Evolutionary conservation across 92 coral and sea anemone species (phyloP).

Genomic region (Plumapathes pennacea): DNA sequence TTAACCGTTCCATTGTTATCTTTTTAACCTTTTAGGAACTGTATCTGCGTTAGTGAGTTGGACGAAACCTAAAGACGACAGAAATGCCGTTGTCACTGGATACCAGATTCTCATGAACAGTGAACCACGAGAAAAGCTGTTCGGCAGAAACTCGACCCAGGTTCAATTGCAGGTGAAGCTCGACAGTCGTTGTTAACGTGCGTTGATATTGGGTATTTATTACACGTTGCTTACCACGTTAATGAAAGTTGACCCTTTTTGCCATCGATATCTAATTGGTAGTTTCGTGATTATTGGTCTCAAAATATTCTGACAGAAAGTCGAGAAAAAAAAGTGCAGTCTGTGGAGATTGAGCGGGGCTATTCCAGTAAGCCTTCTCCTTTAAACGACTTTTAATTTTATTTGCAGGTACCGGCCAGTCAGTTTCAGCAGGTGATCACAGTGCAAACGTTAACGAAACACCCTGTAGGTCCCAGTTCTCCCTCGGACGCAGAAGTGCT

Average conservation of each 20-base stretch:
- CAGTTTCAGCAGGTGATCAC: constrained; percentile 51
- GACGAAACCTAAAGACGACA: constrained; percentile 72
- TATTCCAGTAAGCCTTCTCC: too few species aligned
- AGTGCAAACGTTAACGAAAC: constrained; percentile 71
- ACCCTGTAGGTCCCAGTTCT: constrained; percentile 85
- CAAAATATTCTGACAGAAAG: too few species aligned
- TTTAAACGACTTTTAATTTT: not conserved
- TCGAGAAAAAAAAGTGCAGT: too few species aligned
- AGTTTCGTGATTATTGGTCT: too few species aligned
- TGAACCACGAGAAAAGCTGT: constrained; percentile 34
- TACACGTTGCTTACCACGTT: too few species aligned
- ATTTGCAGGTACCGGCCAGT: constrained; percentile 53
- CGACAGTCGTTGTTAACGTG: not conserved
- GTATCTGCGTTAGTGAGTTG: constrained; percentile 56
- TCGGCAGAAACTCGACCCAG: constrained; percentile 40
- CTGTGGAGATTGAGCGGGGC: too few species aligned
- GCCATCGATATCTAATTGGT: too few species aligned
- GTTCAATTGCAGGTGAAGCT: constrained; percentile 47
- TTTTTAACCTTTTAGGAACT: too few species aligned
- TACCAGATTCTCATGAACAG: constrained; percentile 76
- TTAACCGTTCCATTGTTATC: too few species aligned
- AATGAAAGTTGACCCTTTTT: too few species aligned
- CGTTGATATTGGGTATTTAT: not conserved
- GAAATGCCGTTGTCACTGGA: constrained; percentile 80
- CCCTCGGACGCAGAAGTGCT: constrained; percentile 62